phyloP scores from a whole-genome alignment of 2,797 vertebrate genomes.

The Enteromius radiatus region DNA sequence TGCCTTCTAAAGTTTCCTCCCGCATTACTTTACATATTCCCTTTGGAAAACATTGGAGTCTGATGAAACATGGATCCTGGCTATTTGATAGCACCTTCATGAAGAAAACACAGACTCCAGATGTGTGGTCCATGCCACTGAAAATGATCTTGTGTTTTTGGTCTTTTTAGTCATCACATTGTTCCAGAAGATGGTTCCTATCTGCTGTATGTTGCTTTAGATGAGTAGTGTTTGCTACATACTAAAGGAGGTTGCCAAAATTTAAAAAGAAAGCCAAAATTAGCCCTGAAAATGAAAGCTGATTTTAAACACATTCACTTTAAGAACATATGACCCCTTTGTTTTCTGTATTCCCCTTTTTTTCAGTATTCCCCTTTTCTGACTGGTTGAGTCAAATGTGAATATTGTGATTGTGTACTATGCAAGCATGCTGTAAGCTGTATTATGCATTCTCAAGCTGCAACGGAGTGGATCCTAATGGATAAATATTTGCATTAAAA shows the following conservation, averaged over 20 bases:
- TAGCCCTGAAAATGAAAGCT: slow-evolving; percentile 12
- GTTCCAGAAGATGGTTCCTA: slow-evolving; percentile 15
- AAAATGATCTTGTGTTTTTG: neutral
- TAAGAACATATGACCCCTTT: slow-evolving; percentile 20
- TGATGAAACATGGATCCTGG: slow-evolving; percentile 25
- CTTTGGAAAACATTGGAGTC: neutral
- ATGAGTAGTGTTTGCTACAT: slow-evolving; percentile 9
- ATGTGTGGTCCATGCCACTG: slow-evolving; percentile 37
- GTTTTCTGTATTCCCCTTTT: neutral
- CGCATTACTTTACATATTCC: neutral
- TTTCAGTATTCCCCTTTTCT: neutral
- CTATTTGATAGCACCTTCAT: slow-evolving; percentile 17
- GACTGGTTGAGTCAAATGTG: neutral
- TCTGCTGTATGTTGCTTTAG: slow-evolving; percentile 7
- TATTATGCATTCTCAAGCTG: neutral
- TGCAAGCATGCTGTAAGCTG: neutral
- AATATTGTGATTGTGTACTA: neutral
- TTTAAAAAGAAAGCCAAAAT: slow-evolving; percentile 15
- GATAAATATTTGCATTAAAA: neutral
- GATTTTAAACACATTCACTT: slow-evolving; percentile 37
- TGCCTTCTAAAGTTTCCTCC: slow-evolving; percentile 62
- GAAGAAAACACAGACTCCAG: slow-evolving; percentile 27
- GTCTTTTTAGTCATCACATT: neutral
- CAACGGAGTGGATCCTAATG: neutral
- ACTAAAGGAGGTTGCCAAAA: slow-evolving; percentile 7